Conservation (phyloP, 2,797 vertebrate genomes). For the Bradypus variegatus region DNA sequence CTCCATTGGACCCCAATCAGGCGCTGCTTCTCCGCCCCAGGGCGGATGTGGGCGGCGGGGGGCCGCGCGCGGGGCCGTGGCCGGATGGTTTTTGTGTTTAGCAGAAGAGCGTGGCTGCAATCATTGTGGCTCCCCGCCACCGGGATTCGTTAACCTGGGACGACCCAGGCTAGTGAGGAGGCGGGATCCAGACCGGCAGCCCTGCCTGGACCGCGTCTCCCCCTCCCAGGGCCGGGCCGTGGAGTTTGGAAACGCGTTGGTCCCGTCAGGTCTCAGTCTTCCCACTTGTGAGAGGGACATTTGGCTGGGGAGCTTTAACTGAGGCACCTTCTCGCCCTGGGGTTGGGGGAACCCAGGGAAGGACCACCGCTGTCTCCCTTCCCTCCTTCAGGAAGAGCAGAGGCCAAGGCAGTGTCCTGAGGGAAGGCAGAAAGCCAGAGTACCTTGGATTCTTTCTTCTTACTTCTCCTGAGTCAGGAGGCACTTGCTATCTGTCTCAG, state of each 20-base stretch:
- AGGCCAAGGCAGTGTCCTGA: neutral
- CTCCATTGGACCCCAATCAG: neutral
- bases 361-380: neutral
- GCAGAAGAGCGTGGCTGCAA: neutral
- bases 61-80: neutral
- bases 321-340: neutral
- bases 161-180: neutral
- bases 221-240: neutral
- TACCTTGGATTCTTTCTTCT: slow-evolving; percentile 13
- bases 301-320: too few relatives aligned
- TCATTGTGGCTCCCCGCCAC: too few relatives aligned
- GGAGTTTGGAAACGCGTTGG: too few relatives aligned
- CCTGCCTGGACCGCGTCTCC: neutral
- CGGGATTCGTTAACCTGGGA: neutral
- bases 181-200: neutral
- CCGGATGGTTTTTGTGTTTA: neutral
- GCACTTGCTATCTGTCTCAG: neutral
- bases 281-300: neutral
- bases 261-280: neutral
- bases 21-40: neutral
- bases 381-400: neutral
- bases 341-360: neutral
- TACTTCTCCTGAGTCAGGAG: neutral
- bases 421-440: neutral
- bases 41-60: too few relatives aligned